Conservation (phyloP, 2,113 vertebrate species). For the Gasterosteus aculeatus region DNA sequence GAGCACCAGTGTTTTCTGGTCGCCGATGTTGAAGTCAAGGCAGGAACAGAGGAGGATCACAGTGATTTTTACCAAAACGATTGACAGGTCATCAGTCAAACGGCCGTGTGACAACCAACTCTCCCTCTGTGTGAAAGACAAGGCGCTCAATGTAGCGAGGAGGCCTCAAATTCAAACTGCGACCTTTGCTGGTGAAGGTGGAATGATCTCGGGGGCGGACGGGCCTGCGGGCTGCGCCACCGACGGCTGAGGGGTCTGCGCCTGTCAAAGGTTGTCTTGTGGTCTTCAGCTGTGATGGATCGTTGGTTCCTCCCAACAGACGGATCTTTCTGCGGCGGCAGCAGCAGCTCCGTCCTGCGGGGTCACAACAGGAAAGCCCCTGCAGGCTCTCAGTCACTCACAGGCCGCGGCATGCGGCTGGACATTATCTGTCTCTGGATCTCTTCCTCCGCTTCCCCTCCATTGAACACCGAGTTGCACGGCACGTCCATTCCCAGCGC, state of each 20-base stretch:
- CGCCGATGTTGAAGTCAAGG: neutral
- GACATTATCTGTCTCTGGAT: slow-evolving; percentile 4
- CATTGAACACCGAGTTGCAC: neutral
- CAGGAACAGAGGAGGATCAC: neutral
- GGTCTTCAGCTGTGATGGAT: slow-evolving; percentile 48
- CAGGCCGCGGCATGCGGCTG: slow-evolving; percentile 19
- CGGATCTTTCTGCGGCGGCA: slow-evolving; percentile 46
- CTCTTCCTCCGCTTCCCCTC: slow-evolving; percentile 5
- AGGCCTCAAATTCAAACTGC: slow-evolving; percentile 22
- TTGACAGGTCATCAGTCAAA: neutral
- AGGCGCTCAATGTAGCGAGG: slow-evolving; percentile 3
- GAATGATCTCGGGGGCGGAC: slow-evolving; percentile 18
- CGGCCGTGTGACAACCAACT: neutral
- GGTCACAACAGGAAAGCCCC: slow-evolving; percentile 62
- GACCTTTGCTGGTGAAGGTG: slow-evolving; percentile 44
- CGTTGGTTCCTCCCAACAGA: slow-evolving; percentile 59
- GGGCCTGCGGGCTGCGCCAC: slow-evolving; percentile 31
- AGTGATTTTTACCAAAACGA: neutral
- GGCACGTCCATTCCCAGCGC: neutral
- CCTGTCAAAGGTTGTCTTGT: slow-evolving; percentile 64
- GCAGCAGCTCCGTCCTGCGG: slow-evolving; percentile 41
- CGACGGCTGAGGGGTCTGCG: slow-evolving; percentile 52
- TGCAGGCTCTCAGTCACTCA: slow-evolving; percentile 39
- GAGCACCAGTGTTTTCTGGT: neutral
- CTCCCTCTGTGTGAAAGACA: neutral